A percentile compares a stretch with the other conserved stretches of the same genome.
phyloP scores from a whole-genome alignment of 1,140 invertebrate genomes.

The Heliconius hermathena region DNA sequence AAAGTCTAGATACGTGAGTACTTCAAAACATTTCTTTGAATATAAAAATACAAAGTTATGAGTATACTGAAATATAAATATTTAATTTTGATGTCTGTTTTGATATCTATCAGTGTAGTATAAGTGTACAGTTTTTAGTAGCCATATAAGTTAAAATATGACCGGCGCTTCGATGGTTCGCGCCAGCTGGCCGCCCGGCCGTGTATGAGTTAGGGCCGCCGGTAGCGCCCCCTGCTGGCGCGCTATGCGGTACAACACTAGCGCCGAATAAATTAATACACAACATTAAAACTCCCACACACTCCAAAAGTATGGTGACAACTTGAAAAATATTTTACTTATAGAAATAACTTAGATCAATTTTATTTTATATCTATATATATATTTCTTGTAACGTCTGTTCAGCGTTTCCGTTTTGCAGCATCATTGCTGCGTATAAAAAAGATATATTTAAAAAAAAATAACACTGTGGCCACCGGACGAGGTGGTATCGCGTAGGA shows the following conservation, averaged over 20 bases:
- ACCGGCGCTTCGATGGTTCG: conserved; percentile 50
- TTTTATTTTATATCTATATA: background rate
- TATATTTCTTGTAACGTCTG: conserved; percentile 17
- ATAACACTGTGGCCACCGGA: conserved; percentile 62
- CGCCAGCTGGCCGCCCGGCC: conserved; percentile 47
- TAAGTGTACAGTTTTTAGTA: conserved; percentile 67
- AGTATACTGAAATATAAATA: conserved; percentile 15
- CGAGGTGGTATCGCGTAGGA: conserved; percentile 73
- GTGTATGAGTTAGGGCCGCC: conserved; percentile 57
- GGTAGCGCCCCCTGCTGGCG: conserved; percentile 70
- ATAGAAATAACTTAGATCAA: conserved; percentile 6
- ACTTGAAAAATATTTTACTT: conserved; percentile 46
- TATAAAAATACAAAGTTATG: background rate
- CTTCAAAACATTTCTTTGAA: background rate
- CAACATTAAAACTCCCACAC: conserved; percentile 45
- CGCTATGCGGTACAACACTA: conserved; percentile 65
- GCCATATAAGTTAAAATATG: conserved; percentile 70
- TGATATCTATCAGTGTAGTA: conserved; percentile 67
- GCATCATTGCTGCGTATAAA: conserved; percentile 49
- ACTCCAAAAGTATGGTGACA: conserved; percentile 49
- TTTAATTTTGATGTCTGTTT: conserved; percentile 57
- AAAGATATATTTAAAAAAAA: conserved; percentile 50
- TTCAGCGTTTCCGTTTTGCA: conserved; percentile 47
- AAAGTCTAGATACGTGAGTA: too few species aligned
- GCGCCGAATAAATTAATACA: conserved; percentile 64